Percentiles rank a stretch among this genome's conserved stretches.
phyloP scores from a whole-genome alignment of 2,888 invertebrate genomes.

The Diadegma fenestrale region DNA sequence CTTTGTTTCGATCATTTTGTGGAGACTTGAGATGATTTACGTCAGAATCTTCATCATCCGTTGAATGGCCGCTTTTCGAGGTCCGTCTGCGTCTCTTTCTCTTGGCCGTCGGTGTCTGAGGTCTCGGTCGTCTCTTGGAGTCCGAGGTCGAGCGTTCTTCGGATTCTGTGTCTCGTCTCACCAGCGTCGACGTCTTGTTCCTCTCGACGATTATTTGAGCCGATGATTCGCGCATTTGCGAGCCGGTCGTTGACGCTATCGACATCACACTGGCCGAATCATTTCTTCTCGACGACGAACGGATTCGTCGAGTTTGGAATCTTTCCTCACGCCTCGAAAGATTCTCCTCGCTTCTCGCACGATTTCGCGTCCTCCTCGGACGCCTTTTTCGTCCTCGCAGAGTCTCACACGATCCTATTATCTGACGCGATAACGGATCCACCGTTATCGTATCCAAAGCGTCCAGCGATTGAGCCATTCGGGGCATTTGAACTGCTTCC shows the following conservation, averaged over 20 bases:
- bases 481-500: constrained; percentile 91
- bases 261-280: constrained; percentile 55
- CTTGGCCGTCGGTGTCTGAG: constrained; percentile 78
- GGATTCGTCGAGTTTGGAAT: constrained; percentile 67
- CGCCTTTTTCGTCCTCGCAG: constrained; percentile 77
- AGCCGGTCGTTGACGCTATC: constrained; percentile 41
- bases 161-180: constrained; percentile 65
- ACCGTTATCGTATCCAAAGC: constrained; percentile 77
- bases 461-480: constrained; percentile 85
- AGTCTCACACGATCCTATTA: constrained; percentile 80
- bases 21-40: constrained; percentile 45
- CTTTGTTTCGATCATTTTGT: constrained; percentile 28
- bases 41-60: constrained; percentile 85
- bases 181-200: constrained; percentile 46
- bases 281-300: constrained; percentile 61
- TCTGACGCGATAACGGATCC: constrained; percentile 64
- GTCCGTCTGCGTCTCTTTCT: constrained; percentile 84
- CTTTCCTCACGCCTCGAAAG: constrained; percentile 77
- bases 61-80: constrained; percentile 82
- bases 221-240: constrained; percentile 57
- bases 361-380: constrained; percentile 73
- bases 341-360: constrained; percentile 80
- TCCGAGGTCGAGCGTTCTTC: constrained; percentile 66
- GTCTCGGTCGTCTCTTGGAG: constrained; percentile 71
- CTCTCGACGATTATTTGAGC: constrained; percentile 59